Base-by-base conservation (phyloP, 2,797 vertebrate genomes). In the Hoplostethus mediterraneus region DNA sequence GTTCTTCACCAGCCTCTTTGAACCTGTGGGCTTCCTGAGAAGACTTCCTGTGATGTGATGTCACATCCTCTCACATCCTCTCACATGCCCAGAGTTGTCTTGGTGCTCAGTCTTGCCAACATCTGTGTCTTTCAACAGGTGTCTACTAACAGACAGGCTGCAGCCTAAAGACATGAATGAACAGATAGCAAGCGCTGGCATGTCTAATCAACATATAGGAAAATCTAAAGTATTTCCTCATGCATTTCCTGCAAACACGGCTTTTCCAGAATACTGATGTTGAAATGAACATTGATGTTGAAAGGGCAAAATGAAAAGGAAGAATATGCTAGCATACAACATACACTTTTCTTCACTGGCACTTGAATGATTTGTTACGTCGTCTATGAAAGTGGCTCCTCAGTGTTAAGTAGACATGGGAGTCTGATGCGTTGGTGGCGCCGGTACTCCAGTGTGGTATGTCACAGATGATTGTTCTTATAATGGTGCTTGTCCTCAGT, bases 391-490 rank as follows among this genome's bases (percentile, higher is more conserved):
- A 45, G 6, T 42, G 0, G 16, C 25, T 56, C 17, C 28, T 54
- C 8, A 51, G 42, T 66, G 9, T 63, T 7, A 67, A 44, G 5
- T 6, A 60, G 14, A 60, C 38, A 31, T 33, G 59, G 6, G 12
- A 66, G 14, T 63, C 40, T 59, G 25, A 40, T 40, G 6, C 12
- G 36, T 14, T 13, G 11, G 33, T 71, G 2, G 3, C 67, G 31
- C 17, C 25, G 8, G 12, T 63, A 10, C 44, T 64, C 53, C 51
- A 21, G 55, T 73, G 75, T 42, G 44, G 7, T 60, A 66, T 79
- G 71, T 82, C 57, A 75, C 54, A 66, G 25, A 42, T 61, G n/a
- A 51, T 57, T 64, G 45, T 28, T 49, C 7, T 44, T 62, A 49
- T 57, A 57, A 17, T 28, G 31, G 38, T 30, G 7, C 33, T n/a